Evolutionary conservation across 2,113 vertebrate species (phyloP).

Genomic region (Corydoras sp.): DNA sequence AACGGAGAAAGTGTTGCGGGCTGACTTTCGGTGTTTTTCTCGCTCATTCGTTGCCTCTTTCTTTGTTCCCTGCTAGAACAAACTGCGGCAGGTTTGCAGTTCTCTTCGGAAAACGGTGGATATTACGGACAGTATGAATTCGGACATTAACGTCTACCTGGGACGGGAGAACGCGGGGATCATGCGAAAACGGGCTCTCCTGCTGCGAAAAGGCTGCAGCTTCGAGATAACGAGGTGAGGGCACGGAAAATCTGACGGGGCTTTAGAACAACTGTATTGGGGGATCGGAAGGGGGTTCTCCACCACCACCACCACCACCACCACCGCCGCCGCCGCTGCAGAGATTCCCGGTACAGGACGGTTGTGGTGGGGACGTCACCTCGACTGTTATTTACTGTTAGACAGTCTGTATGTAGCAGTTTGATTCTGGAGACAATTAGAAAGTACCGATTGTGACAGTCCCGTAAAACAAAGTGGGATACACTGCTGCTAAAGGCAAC

Average conservation of each 20-base stretch:
- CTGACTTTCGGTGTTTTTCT: conserved; percentile 52
- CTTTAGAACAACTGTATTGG: neutral
- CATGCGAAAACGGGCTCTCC: conserved; percentile 74
- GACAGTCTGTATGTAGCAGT: too few relatives aligned
- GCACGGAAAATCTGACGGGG: conserved; percentile 3
- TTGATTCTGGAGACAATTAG: too few relatives aligned
- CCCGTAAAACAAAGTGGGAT: too few relatives aligned
- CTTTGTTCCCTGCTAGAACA: conserved; percentile 1
- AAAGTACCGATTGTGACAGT: too few relatives aligned
- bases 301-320: too few relatives aligned
- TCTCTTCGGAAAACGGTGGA: conserved; percentile 25
- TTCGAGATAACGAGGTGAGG: conserved; percentile 77
- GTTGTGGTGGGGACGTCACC: too few relatives aligned
- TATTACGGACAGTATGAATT: conserved; percentile 61
- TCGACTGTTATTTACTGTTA: too few relatives aligned
- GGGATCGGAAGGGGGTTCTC: neutral
- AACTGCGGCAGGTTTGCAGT: conserved; percentile 26
- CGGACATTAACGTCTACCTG: conserved; percentile 72
- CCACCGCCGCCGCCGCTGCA: neutral
- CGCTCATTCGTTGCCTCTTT: conserved; percentile 8
- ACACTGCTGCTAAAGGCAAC: too few relatives aligned
- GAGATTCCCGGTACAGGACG: conserved; percentile 21
- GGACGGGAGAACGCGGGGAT: conserved; percentile 69
- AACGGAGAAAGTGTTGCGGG: conserved; percentile 47
- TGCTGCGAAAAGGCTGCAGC: conserved; percentile 77